phyloP scores from a whole-genome alignment of 1,140 invertebrate species.

The Armadillidium nasatum region DNA sequence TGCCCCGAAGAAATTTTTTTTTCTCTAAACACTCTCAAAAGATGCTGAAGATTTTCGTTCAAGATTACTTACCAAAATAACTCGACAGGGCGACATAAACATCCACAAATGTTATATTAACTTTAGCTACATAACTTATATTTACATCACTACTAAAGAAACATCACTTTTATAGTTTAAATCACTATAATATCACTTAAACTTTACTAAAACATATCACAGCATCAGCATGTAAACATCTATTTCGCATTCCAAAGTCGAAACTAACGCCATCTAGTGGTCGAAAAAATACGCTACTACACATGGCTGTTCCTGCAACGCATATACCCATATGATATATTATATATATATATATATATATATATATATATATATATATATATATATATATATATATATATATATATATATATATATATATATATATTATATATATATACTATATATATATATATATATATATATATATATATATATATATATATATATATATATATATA shows the following conservation, averaged over 20 bases:
- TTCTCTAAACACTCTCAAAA: neutral
- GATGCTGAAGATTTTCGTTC: neutral
- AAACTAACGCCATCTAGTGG: neutral
- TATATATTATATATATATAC: too few species aligned
- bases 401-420: too few species aligned
- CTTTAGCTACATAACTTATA: neutral
- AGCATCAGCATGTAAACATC: neutral
- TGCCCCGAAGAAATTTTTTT: neutral
- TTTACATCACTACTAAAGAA: neutral
- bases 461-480: too few species aligned
- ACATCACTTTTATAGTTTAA: neutral
- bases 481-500: too few species aligned
- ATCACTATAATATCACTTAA: neutral
- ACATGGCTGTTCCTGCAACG: neutral
- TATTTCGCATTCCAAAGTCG: neutral
- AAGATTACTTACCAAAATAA: neutral
- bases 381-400: too few species aligned
- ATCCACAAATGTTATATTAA: neutral
- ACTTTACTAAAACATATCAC: neutral
- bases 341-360: too few species aligned
- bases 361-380: too few species aligned
- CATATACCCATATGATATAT: neutral
- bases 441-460: too few species aligned
- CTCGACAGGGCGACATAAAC: neutral
- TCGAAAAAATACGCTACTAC: neutral